Evolutionary conservation across 2,113 vertebrate genomes (phyloP), one percentile per base, ranked within the genome.

Genomic region (Rallus limicola): DNA sequence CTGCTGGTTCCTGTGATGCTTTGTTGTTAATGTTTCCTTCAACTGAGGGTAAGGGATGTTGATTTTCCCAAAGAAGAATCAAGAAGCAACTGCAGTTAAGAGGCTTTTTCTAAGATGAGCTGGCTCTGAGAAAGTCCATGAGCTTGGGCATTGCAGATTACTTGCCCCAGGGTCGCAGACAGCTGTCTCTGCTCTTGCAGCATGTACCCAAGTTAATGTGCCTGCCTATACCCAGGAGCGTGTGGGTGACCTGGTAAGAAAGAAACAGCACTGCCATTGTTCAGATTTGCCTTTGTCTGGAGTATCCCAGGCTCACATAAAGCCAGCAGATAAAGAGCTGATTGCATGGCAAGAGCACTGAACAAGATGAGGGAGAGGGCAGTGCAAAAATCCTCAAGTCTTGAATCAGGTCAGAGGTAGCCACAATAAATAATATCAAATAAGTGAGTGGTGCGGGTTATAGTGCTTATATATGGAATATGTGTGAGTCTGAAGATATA

Each of bases 331-430:
- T 10, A 33, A 36, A 42, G 23, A 53, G 9, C 13, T 56, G 24
- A 56, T n/a, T 1, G 0, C 3, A 9, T 3, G 6, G 14, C 42
- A 64, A 56, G 67, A 48, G 20, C 29, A 8, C 8, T 0, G 11
- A 76, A 59, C n/a, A 53, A 76, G 31, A 16, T 16, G 52, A 63
- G 38, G 56, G 38, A 17, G 4, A 38, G 10, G 36, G 50, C 34
- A 28, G 5, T 28, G 40, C 9, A 44, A 31, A 91, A 92, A 82
- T 7, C 21, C 10, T 87, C 60, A 13, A 52, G 9, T 29, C 75
- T 77, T 79, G 42, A 48, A 38, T 60, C 14, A 42, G 16, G 38
- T 28, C 69, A 75, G 83, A 42, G 33, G 33, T 1, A 53, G 10
- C 2, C 31, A 53, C 38, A 70, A 52, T 26, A 34, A 36, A 24